These are phyloP conservation scores for Himalopsyche tibetana DNA, from an alignment of 2,888 invertebrate species.

Conservation along the genomic window DNA sequence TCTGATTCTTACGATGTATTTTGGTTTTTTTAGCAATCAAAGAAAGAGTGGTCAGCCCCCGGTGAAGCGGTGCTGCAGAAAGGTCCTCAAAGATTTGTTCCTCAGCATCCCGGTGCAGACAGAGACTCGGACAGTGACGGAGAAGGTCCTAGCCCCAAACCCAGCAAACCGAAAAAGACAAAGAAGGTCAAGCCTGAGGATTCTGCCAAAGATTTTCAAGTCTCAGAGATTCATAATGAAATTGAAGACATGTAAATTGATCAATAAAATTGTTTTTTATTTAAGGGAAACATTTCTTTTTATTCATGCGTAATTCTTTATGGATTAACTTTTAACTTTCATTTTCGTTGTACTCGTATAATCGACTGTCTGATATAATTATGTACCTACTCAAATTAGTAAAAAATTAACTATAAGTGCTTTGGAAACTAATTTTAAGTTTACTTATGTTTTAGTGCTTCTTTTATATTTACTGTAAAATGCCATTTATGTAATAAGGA, in stretches of 20 bases:
- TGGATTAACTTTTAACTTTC: no score
- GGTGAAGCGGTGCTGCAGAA: conserved; percentile 76
- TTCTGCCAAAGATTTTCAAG: conserved; percentile 68
- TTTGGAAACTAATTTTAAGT: no score
- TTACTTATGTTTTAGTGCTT: neutral
- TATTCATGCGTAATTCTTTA: no score
- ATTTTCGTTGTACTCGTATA: no score
- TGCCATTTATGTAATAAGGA: neutral
- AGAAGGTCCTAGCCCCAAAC: conserved; percentile 68
- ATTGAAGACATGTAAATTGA: conserved; percentile 67
- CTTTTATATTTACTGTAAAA: neutral
- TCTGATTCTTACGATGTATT: conserved; percentile 5
- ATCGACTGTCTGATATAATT: no score
- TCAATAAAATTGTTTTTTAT: neutral
- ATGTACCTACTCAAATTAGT: no score
- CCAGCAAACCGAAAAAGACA: conserved; percentile 50
- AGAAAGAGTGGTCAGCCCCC: conserved; percentile 79
- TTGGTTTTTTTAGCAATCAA: conserved; percentile 70
- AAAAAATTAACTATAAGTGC: no score
- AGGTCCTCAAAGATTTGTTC: conserved; percentile 78
- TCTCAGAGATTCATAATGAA: conserved; percentile 77
- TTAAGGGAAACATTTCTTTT: neutral
- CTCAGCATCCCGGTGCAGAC: conserved; percentile 81
- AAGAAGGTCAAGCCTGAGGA: conserved; percentile 51
- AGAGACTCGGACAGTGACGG: conserved; percentile 81